These are phyloP conservation scores for Halesus radiatus DNA, from an alignment of 1,140 invertebrate genomes.

Conservation along the genomic window DNA sequence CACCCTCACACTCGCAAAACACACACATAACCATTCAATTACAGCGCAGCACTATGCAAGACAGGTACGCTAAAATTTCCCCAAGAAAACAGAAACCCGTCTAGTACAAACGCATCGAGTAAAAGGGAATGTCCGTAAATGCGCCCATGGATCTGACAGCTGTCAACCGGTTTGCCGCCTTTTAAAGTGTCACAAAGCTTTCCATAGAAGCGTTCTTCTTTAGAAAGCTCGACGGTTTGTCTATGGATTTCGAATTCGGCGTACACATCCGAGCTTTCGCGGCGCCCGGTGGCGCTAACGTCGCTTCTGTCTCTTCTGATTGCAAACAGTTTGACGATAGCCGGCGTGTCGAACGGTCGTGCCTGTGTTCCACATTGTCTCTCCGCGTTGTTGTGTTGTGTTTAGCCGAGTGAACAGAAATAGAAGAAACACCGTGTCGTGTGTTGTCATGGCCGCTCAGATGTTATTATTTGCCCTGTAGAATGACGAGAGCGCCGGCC, in stretches of 20 bases:
- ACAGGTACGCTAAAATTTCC: too few species aligned
- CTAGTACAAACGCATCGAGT: neutral
- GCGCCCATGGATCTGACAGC: neutral
- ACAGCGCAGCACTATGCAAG: neutral
- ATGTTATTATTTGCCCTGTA: slow-evolving; percentile 10
- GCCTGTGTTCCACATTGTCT: neutral
- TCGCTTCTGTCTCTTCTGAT: neutral
- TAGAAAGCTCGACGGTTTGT: slow-evolving; percentile 10
- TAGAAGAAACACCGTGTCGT: slow-evolving; percentile 1
- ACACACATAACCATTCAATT: neutral
- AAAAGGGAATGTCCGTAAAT: neutral
- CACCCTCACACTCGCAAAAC: neutral
- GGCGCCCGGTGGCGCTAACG: neutral
- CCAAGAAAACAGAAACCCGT: neutral
- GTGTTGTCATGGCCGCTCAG: slow-evolving; percentile 2
- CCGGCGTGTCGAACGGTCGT: slow-evolving; percentile 14
- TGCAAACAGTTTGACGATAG: slow-evolving; percentile 30
- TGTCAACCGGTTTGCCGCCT: slow-evolving; percentile 9
- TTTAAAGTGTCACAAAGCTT: neutral
- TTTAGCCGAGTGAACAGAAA: neutral
- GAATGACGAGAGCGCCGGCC: neutral
- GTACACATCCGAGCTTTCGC: slow-evolving; percentile 1
- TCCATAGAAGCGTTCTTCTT: neutral
- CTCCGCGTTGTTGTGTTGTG: slow-evolving; percentile 23
- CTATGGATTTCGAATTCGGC: slow-evolving; percentile 20